Evolutionary conservation across 2,113 vertebrate genomes (phyloP).

Genomic region (Microcebus jonahi): DNA sequence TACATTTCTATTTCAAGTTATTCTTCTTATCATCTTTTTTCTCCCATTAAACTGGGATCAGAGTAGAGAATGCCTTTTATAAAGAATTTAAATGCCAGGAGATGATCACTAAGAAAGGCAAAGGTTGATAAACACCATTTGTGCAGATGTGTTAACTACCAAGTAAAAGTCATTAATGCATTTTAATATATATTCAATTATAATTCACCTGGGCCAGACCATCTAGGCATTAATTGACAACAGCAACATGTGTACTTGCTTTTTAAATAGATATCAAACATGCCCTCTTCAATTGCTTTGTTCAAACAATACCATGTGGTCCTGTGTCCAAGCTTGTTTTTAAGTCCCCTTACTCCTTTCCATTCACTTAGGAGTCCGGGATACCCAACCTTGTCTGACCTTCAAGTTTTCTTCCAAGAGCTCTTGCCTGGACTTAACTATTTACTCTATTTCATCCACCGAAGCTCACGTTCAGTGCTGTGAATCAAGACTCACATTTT

Average conservation of each 20-base stretch:
- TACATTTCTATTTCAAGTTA: slow-evolving; percentile 71
- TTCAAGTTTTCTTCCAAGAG: slow-evolving; percentile 60
- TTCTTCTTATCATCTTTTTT: slow-evolving; percentile 5
- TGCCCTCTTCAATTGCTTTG: neutral
- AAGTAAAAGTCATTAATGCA: neutral
- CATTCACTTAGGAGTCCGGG: slow-evolving; percentile 47
- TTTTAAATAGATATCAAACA: neutral
- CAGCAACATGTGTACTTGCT: neutral
- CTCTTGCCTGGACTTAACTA: slow-evolving; percentile 1
- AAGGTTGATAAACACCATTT: slow-evolving; percentile 50
- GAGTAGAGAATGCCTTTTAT: slow-evolving; percentile 50
- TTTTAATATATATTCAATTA: slow-evolving; percentile 18
- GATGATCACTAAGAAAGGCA: slow-evolving; percentile 54
- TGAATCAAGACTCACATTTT: slow-evolving; percentile 40
- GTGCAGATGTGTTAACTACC: slow-evolving; percentile 25
- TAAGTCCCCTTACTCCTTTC: neutral
- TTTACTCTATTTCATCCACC: slow-evolving; percentile 66
- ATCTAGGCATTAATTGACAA: neutral
- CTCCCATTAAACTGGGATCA: slow-evolving; percentile 36
- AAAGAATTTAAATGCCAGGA: slow-evolving; percentile 56
- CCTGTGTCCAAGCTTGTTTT: slow-evolving; percentile 32
- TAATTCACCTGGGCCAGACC: neutral
- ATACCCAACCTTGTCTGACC: slow-evolving; percentile 25
- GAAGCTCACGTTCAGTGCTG: neutral
- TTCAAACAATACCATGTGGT: neutral